Conservation (phyloP, 2,113 vertebrate species). For the Salvelinus fontinalis region DNA sequence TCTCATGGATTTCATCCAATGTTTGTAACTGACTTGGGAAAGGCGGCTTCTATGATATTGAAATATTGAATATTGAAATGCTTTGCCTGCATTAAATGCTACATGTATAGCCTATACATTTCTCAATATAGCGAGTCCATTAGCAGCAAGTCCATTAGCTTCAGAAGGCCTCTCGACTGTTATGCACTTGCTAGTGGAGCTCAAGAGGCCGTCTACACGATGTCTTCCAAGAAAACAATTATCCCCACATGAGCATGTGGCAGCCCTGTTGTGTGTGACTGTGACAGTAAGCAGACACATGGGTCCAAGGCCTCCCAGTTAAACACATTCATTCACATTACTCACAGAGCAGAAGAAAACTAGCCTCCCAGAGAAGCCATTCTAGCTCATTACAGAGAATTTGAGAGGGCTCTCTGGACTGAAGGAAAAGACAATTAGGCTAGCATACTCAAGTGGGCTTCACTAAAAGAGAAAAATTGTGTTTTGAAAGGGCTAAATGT, state of each 20-base stretch:
- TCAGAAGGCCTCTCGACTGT: background rate
- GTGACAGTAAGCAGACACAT: slow-evolving; percentile 11
- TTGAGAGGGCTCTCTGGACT: slow-evolving; percentile 36
- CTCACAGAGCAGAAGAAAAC: slow-evolving; percentile 28
- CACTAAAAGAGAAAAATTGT: too few species aligned
- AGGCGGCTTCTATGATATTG: too few species aligned
- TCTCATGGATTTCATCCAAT: too few species aligned
- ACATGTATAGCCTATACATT: too few species aligned
- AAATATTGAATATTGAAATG: too few species aligned
- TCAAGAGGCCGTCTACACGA: background rate
- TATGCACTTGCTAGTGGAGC: background rate
- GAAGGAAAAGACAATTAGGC: slow-evolving; percentile 12
- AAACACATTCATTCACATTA: slow-evolving; percentile 20
- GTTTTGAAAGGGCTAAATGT: too few species aligned
- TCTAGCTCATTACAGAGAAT: slow-evolving; percentile 31
- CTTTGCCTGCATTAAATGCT: too few species aligned
- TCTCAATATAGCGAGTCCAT: background rate
- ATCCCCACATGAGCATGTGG: slow-evolving; percentile 32
- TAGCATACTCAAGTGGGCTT: too few species aligned
- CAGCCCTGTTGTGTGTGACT: slow-evolving; percentile 16
- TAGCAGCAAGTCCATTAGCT: background rate
- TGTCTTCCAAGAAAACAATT: slow-evolving; percentile 15
- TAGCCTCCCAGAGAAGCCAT: slow-evolving; percentile 28
- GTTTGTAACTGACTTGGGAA: too few species aligned
- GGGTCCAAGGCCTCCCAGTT: slow-evolving; percentile 10